Conservation (phyloP, 2,113 vertebrate species). For the Protobothrops flavoviridis region DNA sequence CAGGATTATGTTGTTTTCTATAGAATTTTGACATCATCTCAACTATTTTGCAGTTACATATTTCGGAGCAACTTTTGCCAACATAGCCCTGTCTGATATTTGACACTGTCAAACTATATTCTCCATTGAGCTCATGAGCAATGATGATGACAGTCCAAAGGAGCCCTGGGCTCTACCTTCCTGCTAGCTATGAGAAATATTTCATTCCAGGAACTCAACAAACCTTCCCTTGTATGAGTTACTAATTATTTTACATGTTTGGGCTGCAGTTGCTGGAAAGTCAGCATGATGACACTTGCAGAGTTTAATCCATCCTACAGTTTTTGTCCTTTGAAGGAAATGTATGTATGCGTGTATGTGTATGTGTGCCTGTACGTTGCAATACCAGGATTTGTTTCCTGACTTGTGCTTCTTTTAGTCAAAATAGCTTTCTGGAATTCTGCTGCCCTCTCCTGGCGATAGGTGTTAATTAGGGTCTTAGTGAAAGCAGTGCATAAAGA, state of each 20-base stretch:
- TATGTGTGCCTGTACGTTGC: not conserved
- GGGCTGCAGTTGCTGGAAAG: not conserved
- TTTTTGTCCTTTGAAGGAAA: not conserved
- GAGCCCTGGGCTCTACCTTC: not conserved
- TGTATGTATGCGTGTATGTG: not conserved
- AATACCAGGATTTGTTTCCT: not conserved
- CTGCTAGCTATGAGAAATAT: not conserved
- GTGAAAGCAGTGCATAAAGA: not conserved
- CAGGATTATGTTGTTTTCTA: not conserved
- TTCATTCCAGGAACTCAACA: not conserved
- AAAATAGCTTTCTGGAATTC: constrained; percentile 16
- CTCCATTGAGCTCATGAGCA: no score
- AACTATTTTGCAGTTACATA: not conserved
- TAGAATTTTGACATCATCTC: not conserved
- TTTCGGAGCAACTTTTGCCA: not conserved
- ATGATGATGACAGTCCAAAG: not conserved
- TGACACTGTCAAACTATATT: not conserved
- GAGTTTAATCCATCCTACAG: constrained; percentile 1
- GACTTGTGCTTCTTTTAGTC: not conserved
- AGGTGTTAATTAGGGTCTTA: not conserved
- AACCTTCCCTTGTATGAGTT: not conserved
- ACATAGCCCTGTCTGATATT: no score
- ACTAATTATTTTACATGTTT: not conserved
- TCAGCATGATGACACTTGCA: not conserved
- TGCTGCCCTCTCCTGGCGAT: constrained; percentile 57